Evolutionary conservation across 1,140 invertebrate genomes (phyloP), one percentile per base, ranked within the genome.

Genomic region (Psilanteris sp.): DNA sequence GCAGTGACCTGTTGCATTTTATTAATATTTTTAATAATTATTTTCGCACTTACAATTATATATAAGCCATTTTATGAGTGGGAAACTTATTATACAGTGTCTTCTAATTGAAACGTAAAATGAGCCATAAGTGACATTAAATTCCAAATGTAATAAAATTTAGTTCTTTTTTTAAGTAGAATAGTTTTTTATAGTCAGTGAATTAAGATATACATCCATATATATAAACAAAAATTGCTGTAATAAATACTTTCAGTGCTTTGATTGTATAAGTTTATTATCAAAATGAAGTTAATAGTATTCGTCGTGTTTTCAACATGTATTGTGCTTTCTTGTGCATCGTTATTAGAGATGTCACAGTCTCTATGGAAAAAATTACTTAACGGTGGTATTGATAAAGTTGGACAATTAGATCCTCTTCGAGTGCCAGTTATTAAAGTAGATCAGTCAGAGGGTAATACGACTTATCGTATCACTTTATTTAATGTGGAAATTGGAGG

Each of bases 371-470:
- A 80, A 22, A 82, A 81, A 37, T 46, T 83, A 0, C 48, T 88
- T 3, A 50, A 80, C 0, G 86, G 87, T 4, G 84, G 82, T 8
- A 43, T 85, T 9, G 37, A 74, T 0, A 86, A 81, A 43, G 57
- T 84, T 0, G 84, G 85, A 2, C 70, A 52, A 18, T 52, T 88
- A 7, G 86, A 88, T 39, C 86, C 86, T 1, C 32, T 88, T 11
- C 57, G 48, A 8, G 81, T 88, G 1, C 86, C 86, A 0, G 50
- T 86, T 11, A 75, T 88, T 8, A 88, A 88, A 39, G 81, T 88
- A 15, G 86, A 88, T 44, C 87, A 87, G 11, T 83, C 85, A 1
- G 85, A 88, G 43, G 85, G 83, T 3, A 77, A 87, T 48, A 84
- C 77, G n/a, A 86, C 54, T 54, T 88, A 88, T 43, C 79, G 85